Conservation (phyloP, 2,888 invertebrate species). For the Parochlus steinenii region DNA sequence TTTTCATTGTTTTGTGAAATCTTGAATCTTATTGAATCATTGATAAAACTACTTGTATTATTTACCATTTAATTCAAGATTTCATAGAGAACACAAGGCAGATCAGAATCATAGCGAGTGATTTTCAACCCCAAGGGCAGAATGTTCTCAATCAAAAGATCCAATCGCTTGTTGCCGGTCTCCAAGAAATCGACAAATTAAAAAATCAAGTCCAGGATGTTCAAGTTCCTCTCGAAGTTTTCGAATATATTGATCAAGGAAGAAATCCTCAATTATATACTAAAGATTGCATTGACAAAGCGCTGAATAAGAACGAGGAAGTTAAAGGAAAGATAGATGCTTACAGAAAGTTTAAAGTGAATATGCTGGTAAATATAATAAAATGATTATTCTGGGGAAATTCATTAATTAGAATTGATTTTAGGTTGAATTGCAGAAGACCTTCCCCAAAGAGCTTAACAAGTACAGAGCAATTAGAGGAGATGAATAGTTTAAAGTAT, state of each 20-base stretch:
- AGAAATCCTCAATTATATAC: constrained; percentile 97
- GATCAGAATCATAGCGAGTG: constrained; percentile 92
- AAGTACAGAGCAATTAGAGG: constrained; percentile 87
- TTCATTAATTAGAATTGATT: no score
- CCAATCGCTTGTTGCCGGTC: constrained; percentile 72
- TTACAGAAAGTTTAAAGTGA: constrained; percentile 87
- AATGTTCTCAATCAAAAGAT: constrained; percentile 93
- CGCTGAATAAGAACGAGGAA: constrained; percentile 91
- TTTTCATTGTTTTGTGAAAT: no score
- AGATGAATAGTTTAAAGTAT: constrained; percentile 52
- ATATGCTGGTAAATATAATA: no score
- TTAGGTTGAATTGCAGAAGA: constrained; percentile 81
- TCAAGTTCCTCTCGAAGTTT: constrained; percentile 95
- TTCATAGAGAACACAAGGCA: no score
- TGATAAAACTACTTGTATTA: no score
- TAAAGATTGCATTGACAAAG: constrained; percentile 97
- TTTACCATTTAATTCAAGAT: no score
- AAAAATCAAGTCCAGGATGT: constrained; percentile 89
- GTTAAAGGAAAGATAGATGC: constrained; percentile 98
- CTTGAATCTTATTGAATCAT: no score
- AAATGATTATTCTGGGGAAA: no score
- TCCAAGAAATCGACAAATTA: constrained; percentile 89
- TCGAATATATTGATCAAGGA: constrained; percentile 96
- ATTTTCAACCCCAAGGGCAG: constrained; percentile 96
- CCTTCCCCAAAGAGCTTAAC: constrained; percentile 89